Conservation (phyloP, 2,113 vertebrate species). For the Phoenicopterus ruber region DNA sequence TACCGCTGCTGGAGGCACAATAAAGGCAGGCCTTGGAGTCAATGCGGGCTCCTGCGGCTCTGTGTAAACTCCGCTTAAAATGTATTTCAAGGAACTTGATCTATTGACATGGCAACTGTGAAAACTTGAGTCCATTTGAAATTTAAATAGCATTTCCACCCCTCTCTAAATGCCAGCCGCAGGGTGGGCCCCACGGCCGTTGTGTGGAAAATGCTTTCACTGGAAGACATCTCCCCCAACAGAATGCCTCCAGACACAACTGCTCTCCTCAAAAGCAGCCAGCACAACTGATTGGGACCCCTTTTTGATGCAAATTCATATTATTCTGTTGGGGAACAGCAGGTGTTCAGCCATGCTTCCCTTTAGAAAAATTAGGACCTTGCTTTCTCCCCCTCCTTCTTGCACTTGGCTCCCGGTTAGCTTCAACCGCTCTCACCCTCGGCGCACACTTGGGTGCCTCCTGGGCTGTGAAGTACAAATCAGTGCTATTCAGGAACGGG, state of each 20-base stretch:
- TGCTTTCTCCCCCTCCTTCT: background rate
- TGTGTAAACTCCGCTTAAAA: slow-evolving; percentile 68
- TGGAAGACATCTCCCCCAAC: slow-evolving; percentile 58
- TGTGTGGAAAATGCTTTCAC: slow-evolving; percentile 60
- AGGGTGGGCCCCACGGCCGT: slow-evolving; percentile 29
- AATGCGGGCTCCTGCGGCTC: slow-evolving; percentile 53
- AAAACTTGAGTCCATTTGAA: slow-evolving; percentile 67
- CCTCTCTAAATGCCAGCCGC: slow-evolving; percentile 38
- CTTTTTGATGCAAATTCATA: slow-evolving; percentile 73
- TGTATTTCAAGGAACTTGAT: slow-evolving; percentile 65
- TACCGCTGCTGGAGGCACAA: slow-evolving; percentile 46
- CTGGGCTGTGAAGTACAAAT: background rate
- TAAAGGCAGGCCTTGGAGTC: slow-evolving; percentile 49
- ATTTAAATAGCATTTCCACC: slow-evolving; percentile 69
- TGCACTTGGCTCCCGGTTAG: background rate
- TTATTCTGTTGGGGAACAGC: slow-evolving; percentile 66
- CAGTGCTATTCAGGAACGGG: background rate
- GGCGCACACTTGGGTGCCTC: background rate
- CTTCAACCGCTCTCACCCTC: background rate
- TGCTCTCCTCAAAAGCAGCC: slow-evolving; percentile 60
- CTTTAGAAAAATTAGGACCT: slow-evolving; percentile 51
- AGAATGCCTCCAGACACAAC: slow-evolving; percentile 72
- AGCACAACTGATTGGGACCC: slow-evolving; percentile 60
- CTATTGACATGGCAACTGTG: slow-evolving; percentile 67
- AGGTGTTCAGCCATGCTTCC: slow-evolving; percentile 68